These are phyloP conservation scores for Campoplex capitator DNA, from an alignment of 2,888 invertebrate genomes.

Conservation along the genomic window DNA sequence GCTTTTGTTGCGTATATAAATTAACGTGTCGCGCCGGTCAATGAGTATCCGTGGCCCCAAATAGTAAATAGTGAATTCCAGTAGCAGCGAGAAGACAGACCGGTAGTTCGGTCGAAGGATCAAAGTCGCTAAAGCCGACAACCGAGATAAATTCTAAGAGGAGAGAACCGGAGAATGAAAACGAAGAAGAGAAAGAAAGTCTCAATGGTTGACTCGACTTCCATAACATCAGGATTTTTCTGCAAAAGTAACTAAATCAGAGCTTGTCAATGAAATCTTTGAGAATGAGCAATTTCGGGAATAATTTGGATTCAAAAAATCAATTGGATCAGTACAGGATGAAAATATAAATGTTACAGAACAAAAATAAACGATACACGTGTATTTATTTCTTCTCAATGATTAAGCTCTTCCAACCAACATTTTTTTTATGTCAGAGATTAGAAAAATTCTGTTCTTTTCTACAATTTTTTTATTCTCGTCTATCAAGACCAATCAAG, in stretches of 20 bases:
- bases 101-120: slow-evolving; percentile 66
- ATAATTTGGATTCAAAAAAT: not conserved
- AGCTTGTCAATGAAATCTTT: not conserved
- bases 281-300: not conserved
- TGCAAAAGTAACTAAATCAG: not conserved
- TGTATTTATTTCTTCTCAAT: not conserved
- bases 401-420: too few species aligned
- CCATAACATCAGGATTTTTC: not conserved
- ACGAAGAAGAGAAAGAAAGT: slow-evolving; percentile 20
- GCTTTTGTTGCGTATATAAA: slow-evolving; percentile 72
- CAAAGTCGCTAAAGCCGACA: slow-evolving; percentile 64
- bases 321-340: not conserved
- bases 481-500: slow-evolving; percentile 1
- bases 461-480: not conserved
- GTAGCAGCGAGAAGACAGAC: slow-evolving; percentile 67
- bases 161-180: slow-evolving; percentile 22
- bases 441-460: not conserved
- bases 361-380: not conserved
- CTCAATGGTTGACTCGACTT: slow-evolving; percentile 14
- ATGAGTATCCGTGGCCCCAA: slow-evolving; percentile 76
- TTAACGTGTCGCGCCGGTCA: slow-evolving; percentile 77
- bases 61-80: slow-evolving; percentile 77
- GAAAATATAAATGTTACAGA: not conserved
- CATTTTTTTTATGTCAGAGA: not conserved
- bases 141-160: slow-evolving; percentile 31